phyloP scores from a whole-genome alignment of 2,888 invertebrate genomes.

The Drosophila mimetica region DNA sequence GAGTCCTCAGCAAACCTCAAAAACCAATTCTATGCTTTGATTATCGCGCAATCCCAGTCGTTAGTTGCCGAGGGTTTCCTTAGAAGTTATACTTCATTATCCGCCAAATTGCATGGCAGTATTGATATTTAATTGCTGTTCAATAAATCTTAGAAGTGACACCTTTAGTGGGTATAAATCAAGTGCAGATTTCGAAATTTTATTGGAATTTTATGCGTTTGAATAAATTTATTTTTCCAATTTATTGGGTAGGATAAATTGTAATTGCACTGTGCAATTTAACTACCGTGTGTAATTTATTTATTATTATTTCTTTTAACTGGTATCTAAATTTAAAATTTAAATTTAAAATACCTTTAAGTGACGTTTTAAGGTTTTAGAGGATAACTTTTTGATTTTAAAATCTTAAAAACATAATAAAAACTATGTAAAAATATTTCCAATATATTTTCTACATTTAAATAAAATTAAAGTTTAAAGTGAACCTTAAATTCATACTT shows the following conservation, averaged over 20 bases:
- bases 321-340: too few species aligned
- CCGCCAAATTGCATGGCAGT: background rate
- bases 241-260: background rate
- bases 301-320: too few species aligned
- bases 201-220: background rate
- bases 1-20: slow-evolving; percentile 58
- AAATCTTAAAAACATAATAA: too few species aligned
- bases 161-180: background rate
- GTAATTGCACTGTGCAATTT: background rate
- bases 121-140: background rate
- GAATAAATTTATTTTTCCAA: background rate
- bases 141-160: background rate
- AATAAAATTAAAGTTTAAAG: too few species aligned
- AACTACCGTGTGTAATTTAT: too few species aligned
- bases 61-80: slow-evolving; percentile 7
- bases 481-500: too few species aligned
- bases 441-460: too few species aligned
- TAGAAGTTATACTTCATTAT: background rate
- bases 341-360: too few species aligned
- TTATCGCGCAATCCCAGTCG: slow-evolving; percentile 36
- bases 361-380: too few species aligned
- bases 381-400: too few species aligned
- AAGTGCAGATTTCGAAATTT: background rate
- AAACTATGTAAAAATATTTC: too few species aligned
- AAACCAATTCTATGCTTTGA: slow-evolving; percentile 66